These are phyloP conservation scores for Neuroterus valhalla DNA, from an alignment of 1,140 invertebrate species.

Conservation along the genomic window DNA sequence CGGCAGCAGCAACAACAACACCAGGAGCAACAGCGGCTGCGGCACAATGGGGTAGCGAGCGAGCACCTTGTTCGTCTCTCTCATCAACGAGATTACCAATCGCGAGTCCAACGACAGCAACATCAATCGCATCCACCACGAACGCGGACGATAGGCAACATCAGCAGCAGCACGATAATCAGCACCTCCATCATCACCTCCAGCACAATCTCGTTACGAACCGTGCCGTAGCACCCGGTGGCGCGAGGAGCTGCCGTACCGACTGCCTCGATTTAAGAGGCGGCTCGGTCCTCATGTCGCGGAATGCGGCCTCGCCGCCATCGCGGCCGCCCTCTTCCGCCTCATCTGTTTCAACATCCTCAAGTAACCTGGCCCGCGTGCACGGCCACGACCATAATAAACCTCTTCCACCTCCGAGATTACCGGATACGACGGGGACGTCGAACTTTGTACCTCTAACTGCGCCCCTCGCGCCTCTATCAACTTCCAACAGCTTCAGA, in stretches of 20 bases:
- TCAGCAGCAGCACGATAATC: constrained; percentile 1
- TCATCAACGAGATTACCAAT: constrained; percentile 50
- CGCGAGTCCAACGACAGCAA: constrained; percentile 37
- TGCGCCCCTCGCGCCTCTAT: constrained; percentile 66
- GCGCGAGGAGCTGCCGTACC: constrained; percentile 45
- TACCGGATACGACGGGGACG: constrained; percentile 52
- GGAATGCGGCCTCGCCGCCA: constrained; percentile 66
- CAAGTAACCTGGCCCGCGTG: constrained; percentile 58
- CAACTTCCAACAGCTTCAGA: constrained; percentile 50
- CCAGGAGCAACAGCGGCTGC: constrained; percentile 40
- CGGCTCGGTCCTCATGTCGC: constrained; percentile 66
- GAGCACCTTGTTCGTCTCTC: constrained; percentile 51
- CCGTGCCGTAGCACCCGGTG: constrained; percentile 46
- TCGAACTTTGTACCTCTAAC: constrained; percentile 61
- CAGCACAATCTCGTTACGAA: constrained; percentile 37
- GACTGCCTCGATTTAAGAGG: constrained; percentile 63
- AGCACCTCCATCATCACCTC: constrained; percentile 16
- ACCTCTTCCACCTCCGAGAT: constrained; percentile 59
- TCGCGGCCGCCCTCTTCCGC: constrained; percentile 71
- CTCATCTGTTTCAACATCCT: constrained; percentile 53
- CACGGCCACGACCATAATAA: constrained; percentile 67
- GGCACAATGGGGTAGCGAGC: constrained; percentile 66
- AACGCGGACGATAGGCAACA: constrained; percentile 33
- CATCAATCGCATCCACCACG: constrained; percentile 44
- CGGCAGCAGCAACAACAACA: constrained; percentile 53